Conservation (phyloP, 2,797 vertebrate species). For the Microctenopoma stevenorrisi region DNA sequence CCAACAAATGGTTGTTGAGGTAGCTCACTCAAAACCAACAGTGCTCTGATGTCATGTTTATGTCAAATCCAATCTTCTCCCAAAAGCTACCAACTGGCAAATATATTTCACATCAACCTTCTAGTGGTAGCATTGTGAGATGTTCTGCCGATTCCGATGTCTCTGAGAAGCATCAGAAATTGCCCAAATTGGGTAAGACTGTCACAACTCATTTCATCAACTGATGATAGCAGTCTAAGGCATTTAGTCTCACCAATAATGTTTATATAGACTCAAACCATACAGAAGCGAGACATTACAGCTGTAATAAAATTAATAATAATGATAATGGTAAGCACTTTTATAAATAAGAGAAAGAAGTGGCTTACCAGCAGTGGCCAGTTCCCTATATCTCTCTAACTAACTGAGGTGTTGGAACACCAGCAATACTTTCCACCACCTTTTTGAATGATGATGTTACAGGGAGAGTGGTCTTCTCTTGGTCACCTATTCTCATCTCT, state of each 20-base stretch:
- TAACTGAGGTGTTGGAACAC: no score
- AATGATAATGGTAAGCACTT: no score
- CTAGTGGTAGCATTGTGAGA: background rate
- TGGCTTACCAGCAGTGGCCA: no score
- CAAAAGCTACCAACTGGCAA: conserved; percentile 7
- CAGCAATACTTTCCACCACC: background rate
- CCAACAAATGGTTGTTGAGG: background rate
- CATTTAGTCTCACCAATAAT: background rate
- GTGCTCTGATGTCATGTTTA: background rate
- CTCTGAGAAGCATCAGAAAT: conserved; percentile 5
- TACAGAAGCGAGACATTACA: background rate
- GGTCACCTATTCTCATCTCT: background rate
- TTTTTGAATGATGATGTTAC: conserved; percentile 13
- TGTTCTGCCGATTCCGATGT: conserved; percentile 2
- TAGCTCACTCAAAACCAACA: background rate
- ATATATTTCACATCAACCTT: conserved; percentile 27
- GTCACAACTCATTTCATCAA: conserved; percentile 3
- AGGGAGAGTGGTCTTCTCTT: conserved; percentile 1
- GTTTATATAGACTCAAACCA: background rate
- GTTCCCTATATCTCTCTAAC: no score
- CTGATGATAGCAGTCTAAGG: background rate
- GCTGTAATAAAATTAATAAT: no score
- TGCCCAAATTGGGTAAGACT: conserved; percentile 3
- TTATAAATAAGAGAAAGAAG: no score
- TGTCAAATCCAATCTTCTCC: conserved; percentile 21